Percentiles rank a stretch among this genome's conserved stretches.
Conservation (phyloP, 2,113 vertebrate genomes). For the Oryzias melastigma region DNA sequence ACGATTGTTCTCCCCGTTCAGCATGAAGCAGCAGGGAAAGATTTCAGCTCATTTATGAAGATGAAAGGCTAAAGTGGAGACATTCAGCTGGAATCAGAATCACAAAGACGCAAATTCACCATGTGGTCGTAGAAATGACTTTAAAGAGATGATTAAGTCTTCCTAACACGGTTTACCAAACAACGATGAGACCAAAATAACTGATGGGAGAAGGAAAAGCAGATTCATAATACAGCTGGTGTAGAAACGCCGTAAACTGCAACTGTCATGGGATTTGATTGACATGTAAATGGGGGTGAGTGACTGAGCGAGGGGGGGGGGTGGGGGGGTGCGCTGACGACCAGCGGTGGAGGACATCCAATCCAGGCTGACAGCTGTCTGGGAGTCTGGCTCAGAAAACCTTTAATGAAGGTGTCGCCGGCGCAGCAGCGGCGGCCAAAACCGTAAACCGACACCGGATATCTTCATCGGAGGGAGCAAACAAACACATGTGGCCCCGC, state of each 20-base stretch:
- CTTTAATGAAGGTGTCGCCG: constrained; percentile 32
- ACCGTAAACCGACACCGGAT: background rate
- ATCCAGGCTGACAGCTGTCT: constrained; percentile 52
- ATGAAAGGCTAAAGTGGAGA: too few species aligned
- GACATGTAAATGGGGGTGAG: constrained; percentile 43
- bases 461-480: too few species aligned
- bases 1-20: background rate
- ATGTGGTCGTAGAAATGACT: background rate
- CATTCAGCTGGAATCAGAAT: background rate
- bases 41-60: background rate
- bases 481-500: too few species aligned
- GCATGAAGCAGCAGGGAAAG: background rate
- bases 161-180: too few species aligned
- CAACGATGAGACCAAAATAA: too few species aligned
- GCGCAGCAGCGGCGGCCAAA: constrained; percentile 18
- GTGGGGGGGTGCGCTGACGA: constrained; percentile 35
- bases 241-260: constrained; percentile 7
- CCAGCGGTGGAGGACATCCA: constrained; percentile 41
- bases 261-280: background rate
- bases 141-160: background rate
- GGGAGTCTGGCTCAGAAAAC: constrained; percentile 30
- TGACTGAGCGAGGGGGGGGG: constrained; percentile 25
- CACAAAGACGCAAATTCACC: background rate
- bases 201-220: too few species aligned
- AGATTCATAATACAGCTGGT: too few species aligned